Percentiles rank a stretch among this genome's conserved stretches.
These are phyloP conservation scores for Cotesia typhae DNA, from an alignment of 1,140 invertebrate species.

Conservation along the genomic window DNA sequence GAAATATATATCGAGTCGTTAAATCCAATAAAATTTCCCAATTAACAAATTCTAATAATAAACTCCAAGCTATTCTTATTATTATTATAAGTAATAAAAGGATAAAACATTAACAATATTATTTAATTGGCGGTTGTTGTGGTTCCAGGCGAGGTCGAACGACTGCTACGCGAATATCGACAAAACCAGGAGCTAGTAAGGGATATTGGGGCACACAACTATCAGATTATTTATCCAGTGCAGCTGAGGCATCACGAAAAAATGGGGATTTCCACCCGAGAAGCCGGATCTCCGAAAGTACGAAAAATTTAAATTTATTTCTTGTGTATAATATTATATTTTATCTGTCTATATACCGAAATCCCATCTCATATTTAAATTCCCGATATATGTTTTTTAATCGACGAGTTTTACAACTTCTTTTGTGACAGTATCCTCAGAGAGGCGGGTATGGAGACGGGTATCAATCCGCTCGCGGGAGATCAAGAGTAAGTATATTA, in stretches of 20 bases:
- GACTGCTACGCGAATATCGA: slow-evolving; percentile 84
- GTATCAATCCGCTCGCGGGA: slow-evolving; percentile 61
- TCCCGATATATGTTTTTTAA: not conserved
- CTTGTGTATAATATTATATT: not conserved
- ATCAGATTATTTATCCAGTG: slow-evolving; percentile 94
- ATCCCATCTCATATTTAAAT: slow-evolving; percentile 5
- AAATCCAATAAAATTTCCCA: too few relatives aligned
- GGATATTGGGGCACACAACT: slow-evolving; percentile 88
- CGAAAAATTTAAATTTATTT: slow-evolving; percentile 40
- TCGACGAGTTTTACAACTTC: not conserved
- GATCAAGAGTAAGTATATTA: slow-evolving; percentile 64
- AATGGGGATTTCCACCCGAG: slow-evolving; percentile 91
- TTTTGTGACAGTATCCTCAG: slow-evolving; percentile 63
- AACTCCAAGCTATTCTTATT: too few relatives aligned
- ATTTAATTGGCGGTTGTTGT: slow-evolving; percentile 35
- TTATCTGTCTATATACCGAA: not conserved
- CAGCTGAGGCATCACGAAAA: slow-evolving; percentile 93
- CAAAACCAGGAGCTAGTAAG: slow-evolving; percentile 91
- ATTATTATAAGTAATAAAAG: not conserved
- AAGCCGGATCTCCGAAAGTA: slow-evolving; percentile 85
- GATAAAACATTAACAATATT: not conserved
- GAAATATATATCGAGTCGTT: too few relatives aligned
- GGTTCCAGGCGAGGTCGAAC: slow-evolving; percentile 83
- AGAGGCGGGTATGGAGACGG: slow-evolving; percentile 61
- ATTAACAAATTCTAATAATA: too few relatives aligned